phyloP scores from a whole-genome alignment of 2,113 vertebrate genomes.

The Dicentrarchus labrax region DNA sequence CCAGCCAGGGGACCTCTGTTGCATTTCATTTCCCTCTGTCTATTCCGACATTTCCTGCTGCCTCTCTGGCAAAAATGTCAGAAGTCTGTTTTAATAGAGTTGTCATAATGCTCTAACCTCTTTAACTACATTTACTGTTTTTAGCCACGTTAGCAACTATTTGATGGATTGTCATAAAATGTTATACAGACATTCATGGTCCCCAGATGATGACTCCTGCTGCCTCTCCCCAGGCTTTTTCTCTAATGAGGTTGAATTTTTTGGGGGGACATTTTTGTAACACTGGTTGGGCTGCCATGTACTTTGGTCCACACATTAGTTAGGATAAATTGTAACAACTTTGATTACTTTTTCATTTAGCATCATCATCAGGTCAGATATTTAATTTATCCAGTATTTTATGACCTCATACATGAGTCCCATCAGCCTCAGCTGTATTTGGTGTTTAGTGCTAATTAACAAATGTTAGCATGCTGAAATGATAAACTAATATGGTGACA shows the following conservation, averaged over 20 bases:
- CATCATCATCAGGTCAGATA: too few species aligned
- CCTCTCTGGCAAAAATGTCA: neutral
- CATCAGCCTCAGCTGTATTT: too few species aligned
- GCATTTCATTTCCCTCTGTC: neutral
- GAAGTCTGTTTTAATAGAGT: neutral
- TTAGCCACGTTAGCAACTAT: neutral
- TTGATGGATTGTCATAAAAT: neutral
- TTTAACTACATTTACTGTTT: neutral
- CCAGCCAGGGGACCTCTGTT: neutral
- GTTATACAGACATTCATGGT: too few species aligned
- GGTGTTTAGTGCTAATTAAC: neutral
- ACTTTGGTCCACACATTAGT: neutral
- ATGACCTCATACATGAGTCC: too few species aligned
- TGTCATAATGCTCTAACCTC: neutral
- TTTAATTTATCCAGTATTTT: too few species aligned
- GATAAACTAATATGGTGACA: neutral
- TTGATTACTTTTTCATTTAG: too few species aligned
- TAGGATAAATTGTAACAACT: too few species aligned
- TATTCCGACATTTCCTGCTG: neutral
- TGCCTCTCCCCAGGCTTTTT: too few species aligned
- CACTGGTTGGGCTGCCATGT: too few species aligned
- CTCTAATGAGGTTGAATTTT: too few species aligned
- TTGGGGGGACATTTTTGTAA: too few species aligned
- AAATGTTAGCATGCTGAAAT: neutral
- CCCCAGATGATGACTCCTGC: too few species aligned